phyloP scores from a whole-genome alignment of 2,888 invertebrate species.

The Drosophila niveifrons region DNA sequence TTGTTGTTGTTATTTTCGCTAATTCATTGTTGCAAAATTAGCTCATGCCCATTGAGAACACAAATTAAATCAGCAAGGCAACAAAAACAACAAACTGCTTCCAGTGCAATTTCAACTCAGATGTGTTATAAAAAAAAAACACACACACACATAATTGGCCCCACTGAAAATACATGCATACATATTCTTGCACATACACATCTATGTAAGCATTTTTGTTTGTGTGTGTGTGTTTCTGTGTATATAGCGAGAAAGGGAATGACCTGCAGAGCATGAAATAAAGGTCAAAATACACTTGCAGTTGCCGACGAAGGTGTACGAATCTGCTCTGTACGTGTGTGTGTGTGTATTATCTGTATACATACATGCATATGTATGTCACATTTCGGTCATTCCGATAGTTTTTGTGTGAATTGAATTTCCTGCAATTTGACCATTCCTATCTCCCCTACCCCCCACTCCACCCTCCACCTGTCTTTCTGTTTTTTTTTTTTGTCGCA shows the following conservation, averaged over 20 bases:
- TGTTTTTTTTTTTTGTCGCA: conserved; percentile 9
- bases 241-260: conserved; percentile 47
- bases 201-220: too few species aligned
- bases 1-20: conserved; percentile 27
- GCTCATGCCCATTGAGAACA: conserved; percentile 49
- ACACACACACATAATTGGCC: conserved; percentile 39
- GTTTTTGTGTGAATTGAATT: conserved; percentile 69
- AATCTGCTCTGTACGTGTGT: conserved; percentile 5
- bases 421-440: conserved; percentile 69
- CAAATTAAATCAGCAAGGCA: conserved; percentile 52
- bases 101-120: conserved; percentile 41
- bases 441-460: conserved; percentile 20
- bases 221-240: conserved; percentile 13
- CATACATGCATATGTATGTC: conserved; percentile 25
- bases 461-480: conserved; percentile 38
- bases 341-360: conserved; percentile 20
- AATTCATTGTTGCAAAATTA: conserved; percentile 45
- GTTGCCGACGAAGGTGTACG: conserved; percentile 6
- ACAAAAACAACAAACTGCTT: conserved; percentile 1
- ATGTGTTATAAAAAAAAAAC: conserved; percentile 26
- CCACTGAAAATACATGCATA: conserved; percentile 18
- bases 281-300: conserved; percentile 50
- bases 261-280: conserved; percentile 57
- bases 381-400: conserved; percentile 55
- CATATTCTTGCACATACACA: neutral